Evolutionary conservation across 2,797 vertebrate species (phyloP), one percentile per base, ranked within the genome.

Genomic region (Lutjanus argentimaculatus): DNA sequence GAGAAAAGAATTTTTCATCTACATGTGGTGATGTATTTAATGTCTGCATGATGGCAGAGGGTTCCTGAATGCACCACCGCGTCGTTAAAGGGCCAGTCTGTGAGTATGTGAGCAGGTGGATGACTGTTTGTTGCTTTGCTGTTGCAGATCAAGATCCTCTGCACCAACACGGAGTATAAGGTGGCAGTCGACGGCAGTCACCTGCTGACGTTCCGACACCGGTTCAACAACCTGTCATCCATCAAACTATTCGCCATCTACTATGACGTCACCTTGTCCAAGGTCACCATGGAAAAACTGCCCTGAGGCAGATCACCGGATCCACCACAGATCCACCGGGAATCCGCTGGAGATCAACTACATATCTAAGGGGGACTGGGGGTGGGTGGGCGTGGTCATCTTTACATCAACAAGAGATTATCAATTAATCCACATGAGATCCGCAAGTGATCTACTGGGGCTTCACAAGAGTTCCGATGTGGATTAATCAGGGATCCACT

Each of bases 121-220:
- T 75, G 52, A 83, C 30, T 12, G 43, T 43, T 19, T 71, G 6
- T 76, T 36, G 2, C 65, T 64, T 25, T 77, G n/a, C 51, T 42
- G n/a, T 83, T 89, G 43, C 84, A 94, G 93, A 67, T 94, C 0
- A 89, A 89, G 82, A 89, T 94, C 72, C 1, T 90, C 66, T 92
- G 90, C 83, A 86, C 83, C 48, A 73, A 43, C 68, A 13, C 0
- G 0, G 78, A 63, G n/a, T 92, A 75, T 8, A 89, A 21, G 51
- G 89, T 94, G 7, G 85, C 85, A 0, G 73, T 92, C 7, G 77
- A 92, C 72, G 56, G 69, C 5, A 0, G 6, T n/a, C 89, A 90
- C 73, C 14, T 90, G 59, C 16, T 92, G 66, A 17, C 48, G 0
- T 94, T 1, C 77, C 63, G 51, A 48, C 84, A 93, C 75, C 71